Base-by-base conservation (phyloP, 2,113 vertebrate species). In the Psephotus haematonotus region DNA sequence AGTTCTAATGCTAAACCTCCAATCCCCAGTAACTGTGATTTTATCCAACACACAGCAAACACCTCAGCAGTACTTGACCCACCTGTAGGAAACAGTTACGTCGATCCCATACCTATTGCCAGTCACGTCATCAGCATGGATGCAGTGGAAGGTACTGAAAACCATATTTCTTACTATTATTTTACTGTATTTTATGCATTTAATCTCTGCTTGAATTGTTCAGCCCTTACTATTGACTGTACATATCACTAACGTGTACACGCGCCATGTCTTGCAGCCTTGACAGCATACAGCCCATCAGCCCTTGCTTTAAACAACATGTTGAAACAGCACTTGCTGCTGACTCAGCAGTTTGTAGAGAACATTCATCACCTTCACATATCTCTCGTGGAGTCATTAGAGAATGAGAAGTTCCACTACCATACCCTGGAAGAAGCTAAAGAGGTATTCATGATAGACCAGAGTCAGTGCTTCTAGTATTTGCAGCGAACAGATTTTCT, bases 361-460 rank as follows among this genome's bases (percentile, higher is more conserved):
- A 97, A 97, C 69, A 93, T 93, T 82, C 98, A 96, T 7, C 97
- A 94, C 17, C 98, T 99, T 50, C 98, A 99, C 75, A 10, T 49
- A 3, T 96, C 98, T 23, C 87, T 98, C 0, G 86, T 99, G 84
- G 97, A 84, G 72, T 98, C 98, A 2, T 80, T 99, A 24, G 99
- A 98, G 9, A 83, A 64, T 0, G 98, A 99, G 19, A 49, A 95
- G 17, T 99, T 99, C 97, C 98, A 97, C 91, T 99, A 99, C 97
- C 99, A 98, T 23, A 99, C 97, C 3, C 97, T 99, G 96, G 98
- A 99, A 89, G 98, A 99, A 47, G 96, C 98, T 53, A 98, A 98
- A 67, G 97, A 99, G 98, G 99, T 99, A 97, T 93, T 76, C 25
- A 0, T 8, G 25, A 35, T 3, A 44, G 47, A 17, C 14, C 46